Evolutionary conservation across 1,140 invertebrate genomes (phyloP).

Genomic region (Kradibia gibbosae): DNA sequence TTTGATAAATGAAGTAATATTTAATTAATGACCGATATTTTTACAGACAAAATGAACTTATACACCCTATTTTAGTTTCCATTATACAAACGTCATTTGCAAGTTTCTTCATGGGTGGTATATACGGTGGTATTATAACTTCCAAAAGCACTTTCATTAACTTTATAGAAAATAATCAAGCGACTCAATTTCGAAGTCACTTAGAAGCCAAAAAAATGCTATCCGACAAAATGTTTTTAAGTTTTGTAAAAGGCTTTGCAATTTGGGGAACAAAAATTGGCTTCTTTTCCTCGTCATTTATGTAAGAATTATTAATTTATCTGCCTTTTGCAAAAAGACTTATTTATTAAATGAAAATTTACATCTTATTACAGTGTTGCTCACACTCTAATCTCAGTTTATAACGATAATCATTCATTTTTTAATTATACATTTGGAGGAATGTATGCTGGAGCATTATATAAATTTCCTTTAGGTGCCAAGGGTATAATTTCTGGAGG

Average conservation of each 20-base stretch:
- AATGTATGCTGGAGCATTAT: conserved; percentile 75
- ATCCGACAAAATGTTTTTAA: conserved; percentile 77
- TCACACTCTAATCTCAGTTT: conserved; percentile 77
- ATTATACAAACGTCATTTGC: conserved; percentile 74
- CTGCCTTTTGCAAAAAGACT: conserved; percentile 34
- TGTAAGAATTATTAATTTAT: conserved; percentile 68
- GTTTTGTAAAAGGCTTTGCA: conserved; percentile 80
- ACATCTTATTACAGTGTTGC: conserved; percentile 71
- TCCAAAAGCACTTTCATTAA: conserved; percentile 76
- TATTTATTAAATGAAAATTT: too few species aligned
- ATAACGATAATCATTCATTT: conserved; percentile 77
- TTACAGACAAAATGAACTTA: not conserved
- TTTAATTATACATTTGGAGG: conserved; percentile 79
- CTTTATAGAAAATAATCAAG: conserved; percentile 83
- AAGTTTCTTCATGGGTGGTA: conserved; percentile 75
- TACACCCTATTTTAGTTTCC: conserved; percentile 76
- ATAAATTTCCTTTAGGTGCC: conserved; percentile 77
- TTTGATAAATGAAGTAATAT: conserved; percentile 1
- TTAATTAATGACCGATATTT: not conserved
- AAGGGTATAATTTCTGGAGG: conserved; percentile 79
- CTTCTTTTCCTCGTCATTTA: conserved; percentile 77
- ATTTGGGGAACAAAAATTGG: conserved; percentile 78
- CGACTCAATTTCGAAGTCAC: conserved; percentile 78
- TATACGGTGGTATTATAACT: conserved; percentile 77
- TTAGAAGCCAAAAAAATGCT: conserved; percentile 80